phyloP scores from a whole-genome alignment of 2,113 vertebrate species.

The Bubo blakistoni region DNA sequence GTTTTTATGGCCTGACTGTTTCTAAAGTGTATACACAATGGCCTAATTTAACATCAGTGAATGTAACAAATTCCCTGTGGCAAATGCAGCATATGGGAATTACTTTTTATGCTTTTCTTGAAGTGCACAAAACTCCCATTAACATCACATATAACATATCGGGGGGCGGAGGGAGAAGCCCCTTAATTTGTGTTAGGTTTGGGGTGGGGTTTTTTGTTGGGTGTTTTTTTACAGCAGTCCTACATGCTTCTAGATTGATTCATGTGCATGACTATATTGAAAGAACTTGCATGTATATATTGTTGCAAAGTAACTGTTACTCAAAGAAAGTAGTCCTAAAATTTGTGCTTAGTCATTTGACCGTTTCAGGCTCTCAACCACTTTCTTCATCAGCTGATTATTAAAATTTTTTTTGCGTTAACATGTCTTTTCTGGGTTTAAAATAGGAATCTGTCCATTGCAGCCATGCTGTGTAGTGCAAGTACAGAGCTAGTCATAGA shows the following conservation, averaged over 20 bases:
- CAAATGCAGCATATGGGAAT: slow-evolving; percentile 60
- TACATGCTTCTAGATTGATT: not conserved
- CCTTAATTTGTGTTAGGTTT: not conserved
- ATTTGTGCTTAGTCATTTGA: not conserved
- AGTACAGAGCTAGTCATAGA: not conserved
- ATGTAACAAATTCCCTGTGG: slow-evolving; percentile 52
- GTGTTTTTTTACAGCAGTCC: not conserved
- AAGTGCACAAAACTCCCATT: slow-evolving; percentile 37
- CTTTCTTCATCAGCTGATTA: not conserved
- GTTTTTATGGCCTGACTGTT: slow-evolving; percentile 55
- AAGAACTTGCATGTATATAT: not conserved
- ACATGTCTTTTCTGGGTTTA: not conserved
- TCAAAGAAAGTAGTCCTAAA: not conserved
- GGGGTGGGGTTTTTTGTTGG: not conserved
- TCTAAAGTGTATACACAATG: slow-evolving; percentile 49
- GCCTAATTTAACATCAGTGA: slow-evolving; percentile 58
- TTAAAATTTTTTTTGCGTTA: not conserved
- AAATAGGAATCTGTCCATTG: not conserved
- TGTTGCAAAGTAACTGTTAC: not conserved
- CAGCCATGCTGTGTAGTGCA: not conserved
- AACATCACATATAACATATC: not conserved
- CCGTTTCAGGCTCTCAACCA: not conserved
- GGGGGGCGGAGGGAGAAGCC: not conserved
- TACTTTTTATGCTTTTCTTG: slow-evolving; percentile 39
- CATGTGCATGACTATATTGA: not conserved